A percentile compares a stretch with the other conserved stretches of the same genome.
phyloP scores from a whole-genome alignment of 2,113 vertebrate genomes.

The Chaenocephalus aceratus region DNA sequence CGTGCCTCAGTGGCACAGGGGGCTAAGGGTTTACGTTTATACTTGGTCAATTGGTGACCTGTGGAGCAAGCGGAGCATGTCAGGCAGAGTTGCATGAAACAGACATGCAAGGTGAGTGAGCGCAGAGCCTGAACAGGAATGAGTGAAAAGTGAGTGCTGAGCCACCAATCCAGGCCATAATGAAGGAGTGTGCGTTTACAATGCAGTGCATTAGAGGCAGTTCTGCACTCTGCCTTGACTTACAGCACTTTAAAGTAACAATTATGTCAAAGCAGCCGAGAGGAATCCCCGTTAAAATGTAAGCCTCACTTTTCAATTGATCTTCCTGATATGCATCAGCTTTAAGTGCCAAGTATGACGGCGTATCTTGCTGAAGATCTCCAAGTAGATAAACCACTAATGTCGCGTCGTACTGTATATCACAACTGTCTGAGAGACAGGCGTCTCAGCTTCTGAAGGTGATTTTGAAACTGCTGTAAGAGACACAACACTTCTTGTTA shows the following conservation, averaged over 20 bases:
- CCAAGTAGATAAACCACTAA: slow-evolving; percentile 25
- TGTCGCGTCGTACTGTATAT: slow-evolving; percentile 1
- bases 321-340: background rate
- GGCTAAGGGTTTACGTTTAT: slow-evolving; percentile 55
- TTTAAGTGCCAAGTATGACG: slow-evolving; percentile 3
- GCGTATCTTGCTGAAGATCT: slow-evolving; percentile 1
- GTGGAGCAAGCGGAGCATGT: slow-evolving; percentile 42
- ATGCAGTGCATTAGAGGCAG: slow-evolving; percentile 50
- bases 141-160: slow-evolving; percentile 57
- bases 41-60: slow-evolving; percentile 45
- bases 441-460: slow-evolving; percentile 49
- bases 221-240: slow-evolving; percentile 42
- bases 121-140: slow-evolving; percentile 32
- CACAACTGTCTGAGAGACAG: slow-evolving; percentile 44
- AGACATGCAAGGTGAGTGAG: slow-evolving; percentile 36
- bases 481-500: slow-evolving; percentile 85
- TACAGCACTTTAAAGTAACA: slow-evolving; percentile 11
- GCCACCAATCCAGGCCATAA: slow-evolving; percentile 57
- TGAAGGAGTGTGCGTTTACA: slow-evolving; percentile 51
- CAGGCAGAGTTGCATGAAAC: slow-evolving; percentile 37
- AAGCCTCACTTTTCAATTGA: slow-evolving; percentile 12
- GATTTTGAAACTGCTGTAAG: slow-evolving; percentile 60
- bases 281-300: slow-evolving; percentile 29
- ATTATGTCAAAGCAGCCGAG: slow-evolving; percentile 22
- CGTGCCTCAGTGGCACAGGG: slow-evolving; percentile 32